Conservation (phyloP, 2,888 invertebrate genomes). For the Ectemnius cavifrons region DNA sequence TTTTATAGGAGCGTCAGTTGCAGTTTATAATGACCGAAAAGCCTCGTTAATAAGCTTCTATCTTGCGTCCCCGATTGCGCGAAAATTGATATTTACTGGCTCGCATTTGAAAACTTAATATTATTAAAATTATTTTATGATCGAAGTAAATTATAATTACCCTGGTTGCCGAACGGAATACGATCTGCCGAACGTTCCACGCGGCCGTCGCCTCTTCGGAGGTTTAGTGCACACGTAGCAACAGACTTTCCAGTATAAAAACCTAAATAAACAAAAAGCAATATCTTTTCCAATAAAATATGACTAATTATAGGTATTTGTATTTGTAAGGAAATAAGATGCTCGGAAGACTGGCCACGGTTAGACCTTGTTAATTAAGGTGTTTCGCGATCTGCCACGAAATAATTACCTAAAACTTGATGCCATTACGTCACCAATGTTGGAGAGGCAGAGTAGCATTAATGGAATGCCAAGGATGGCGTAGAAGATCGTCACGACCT, state of each 20-base stretch:
- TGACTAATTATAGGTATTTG: no score
- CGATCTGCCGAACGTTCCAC: constrained; percentile 73
- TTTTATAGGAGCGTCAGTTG: no score
- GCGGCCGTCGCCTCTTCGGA: constrained; percentile 82
- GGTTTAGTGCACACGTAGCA: constrained; percentile 93
- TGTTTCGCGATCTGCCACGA: background rate
- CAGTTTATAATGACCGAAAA: no score
- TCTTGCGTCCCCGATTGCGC: no score
- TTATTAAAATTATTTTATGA: no score
- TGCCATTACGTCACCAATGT: constrained; percentile 96
- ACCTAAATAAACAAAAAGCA: constrained; percentile 78
- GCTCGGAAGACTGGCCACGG: no score
- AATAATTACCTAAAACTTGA: constrained; percentile 87
- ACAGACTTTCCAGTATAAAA: constrained; percentile 95
- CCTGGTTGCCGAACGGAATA: constrained; percentile 74
- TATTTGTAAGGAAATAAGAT: no score
- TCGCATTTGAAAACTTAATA: no score
- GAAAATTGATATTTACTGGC: no score
- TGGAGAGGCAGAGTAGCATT: constrained; percentile 95
- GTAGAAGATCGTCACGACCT: constrained; percentile 96
- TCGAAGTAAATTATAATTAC: constrained; percentile 53
- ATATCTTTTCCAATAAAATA: background rate
- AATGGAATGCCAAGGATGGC: constrained; percentile 96
- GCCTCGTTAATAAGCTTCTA: no score
- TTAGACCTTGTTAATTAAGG: no score